Conservation (phyloP, 2,113 vertebrate species). For the Xenus cinereus region DNA sequence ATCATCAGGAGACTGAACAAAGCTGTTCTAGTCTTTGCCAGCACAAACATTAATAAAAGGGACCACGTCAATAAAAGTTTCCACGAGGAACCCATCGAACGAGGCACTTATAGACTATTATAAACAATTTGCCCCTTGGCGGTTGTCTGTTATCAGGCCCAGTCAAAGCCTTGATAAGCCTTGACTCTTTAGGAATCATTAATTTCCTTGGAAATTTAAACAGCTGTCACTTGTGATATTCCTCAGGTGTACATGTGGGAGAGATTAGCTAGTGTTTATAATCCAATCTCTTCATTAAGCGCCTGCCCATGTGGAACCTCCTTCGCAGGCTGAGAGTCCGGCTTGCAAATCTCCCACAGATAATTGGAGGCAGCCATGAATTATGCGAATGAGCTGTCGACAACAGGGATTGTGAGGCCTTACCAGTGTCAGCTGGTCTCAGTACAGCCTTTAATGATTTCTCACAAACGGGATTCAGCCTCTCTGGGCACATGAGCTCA, state of each 20-base stretch:
- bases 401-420: conserved; percentile 69
- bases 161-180: conserved; percentile 76
- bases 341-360: conserved; percentile 74
- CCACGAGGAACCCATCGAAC: conserved; percentile 62
- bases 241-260: conserved; percentile 83
- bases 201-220: conserved; percentile 83
- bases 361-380: conserved; percentile 78
- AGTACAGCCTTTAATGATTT: conserved; percentile 61
- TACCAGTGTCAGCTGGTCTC: conserved; percentile 77
- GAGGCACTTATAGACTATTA: conserved; percentile 74
- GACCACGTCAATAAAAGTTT: conserved; percentile 70
- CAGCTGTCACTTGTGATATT: conserved; percentile 84
- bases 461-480: conserved; percentile 28
- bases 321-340: conserved; percentile 39
- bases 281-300: conserved; percentile 79
- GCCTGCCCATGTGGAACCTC: conserved; percentile 75
- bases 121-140: conserved; percentile 77
- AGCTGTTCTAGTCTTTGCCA: conserved; percentile 53
- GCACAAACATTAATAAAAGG: conserved; percentile 67
- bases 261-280: conserved; percentile 84
- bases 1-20: conserved; percentile 66
- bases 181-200: conserved; percentile 81
- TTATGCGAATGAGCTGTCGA: conserved; percentile 71
- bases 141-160: conserved; percentile 73
- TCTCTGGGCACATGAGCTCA: not conserved